Evolutionary conservation across 2,797 vertebrate species (phyloP).

Genomic region (Falco peregrinus): DNA sequence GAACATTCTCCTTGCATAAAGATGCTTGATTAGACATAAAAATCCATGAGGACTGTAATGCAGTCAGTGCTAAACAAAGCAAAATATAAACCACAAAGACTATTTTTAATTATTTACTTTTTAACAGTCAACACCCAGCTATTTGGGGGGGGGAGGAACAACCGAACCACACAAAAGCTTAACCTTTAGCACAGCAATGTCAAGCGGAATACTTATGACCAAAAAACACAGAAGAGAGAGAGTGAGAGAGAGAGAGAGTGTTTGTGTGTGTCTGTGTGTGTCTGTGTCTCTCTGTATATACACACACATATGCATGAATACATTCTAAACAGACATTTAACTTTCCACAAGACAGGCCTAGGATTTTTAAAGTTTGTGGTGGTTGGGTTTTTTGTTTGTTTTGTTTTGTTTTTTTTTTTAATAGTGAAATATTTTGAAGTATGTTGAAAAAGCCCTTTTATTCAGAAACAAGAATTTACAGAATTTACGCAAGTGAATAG

Average conservation of each 20-base stretch:
- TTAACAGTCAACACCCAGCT: neutral
- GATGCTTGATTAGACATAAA: neutral
- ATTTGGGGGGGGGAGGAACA: neutral
- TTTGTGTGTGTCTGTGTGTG: too few species aligned
- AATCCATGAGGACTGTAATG: neutral
- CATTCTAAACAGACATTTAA: neutral
- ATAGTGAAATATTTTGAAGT: neutral
- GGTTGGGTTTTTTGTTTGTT: too few species aligned
- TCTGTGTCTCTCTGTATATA: too few species aligned
- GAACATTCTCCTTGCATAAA: neutral
- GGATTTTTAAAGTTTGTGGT: neutral
- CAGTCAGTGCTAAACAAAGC: neutral
- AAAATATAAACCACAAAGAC: neutral
- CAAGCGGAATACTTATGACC: neutral
- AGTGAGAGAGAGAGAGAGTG: too few species aligned
- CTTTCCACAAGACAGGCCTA: neutral
- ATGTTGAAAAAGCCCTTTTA: neutral
- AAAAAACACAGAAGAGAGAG: neutral
- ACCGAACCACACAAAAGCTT: neutral
- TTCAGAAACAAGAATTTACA: neutral
- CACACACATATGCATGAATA: neutral
- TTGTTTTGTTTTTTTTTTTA: neutral
- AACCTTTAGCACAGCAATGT: neutral
- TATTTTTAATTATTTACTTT: neutral
- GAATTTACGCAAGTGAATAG: neutral